A percentile compares a stretch with the other conserved stretches of the same genome.
Conservation (phyloP, 2,888 invertebrate genomes). For the Pollenia griseotomentosa region DNA sequence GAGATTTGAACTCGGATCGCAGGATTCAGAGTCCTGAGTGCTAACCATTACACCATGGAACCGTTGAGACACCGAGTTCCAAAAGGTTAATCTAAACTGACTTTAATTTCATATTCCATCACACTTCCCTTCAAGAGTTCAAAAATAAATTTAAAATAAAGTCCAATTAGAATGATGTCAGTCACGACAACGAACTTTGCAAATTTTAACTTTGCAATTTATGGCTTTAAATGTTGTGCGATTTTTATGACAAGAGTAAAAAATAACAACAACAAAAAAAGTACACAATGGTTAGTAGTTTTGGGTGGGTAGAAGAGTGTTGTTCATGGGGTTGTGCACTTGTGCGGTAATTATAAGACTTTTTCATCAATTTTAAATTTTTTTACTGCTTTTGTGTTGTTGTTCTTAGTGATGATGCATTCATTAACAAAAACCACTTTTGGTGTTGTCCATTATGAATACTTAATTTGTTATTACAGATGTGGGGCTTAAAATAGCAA, state of each 20-base stretch:
- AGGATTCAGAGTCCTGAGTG: constrained; percentile 86
- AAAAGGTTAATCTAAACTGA: background rate
- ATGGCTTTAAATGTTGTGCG: background rate
- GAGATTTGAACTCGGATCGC: constrained; percentile 85
- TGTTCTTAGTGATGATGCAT: background rate
- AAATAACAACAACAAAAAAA: background rate
- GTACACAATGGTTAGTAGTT: background rate
- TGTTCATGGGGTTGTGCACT: background rate
- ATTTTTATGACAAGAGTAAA: background rate
- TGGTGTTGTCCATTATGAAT: background rate
- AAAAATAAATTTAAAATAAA: background rate
- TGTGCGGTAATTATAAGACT: constrained; percentile 6
- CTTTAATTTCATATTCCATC: background rate
- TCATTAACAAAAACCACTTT: background rate
- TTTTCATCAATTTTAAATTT: constrained; percentile 15
- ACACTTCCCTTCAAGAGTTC: background rate
- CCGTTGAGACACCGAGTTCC: background rate
- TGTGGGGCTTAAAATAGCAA: background rate
- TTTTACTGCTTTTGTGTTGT: background rate
- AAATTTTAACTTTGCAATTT: constrained; percentile 2
- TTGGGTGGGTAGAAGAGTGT: background rate
- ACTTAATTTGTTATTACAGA: background rate
- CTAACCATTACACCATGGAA: constrained; percentile 86
- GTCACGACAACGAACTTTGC: background rate
- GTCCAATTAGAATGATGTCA: background rate